phyloP scores from a whole-genome alignment of 2,113 vertebrate species.

The Paratilapia polleni region DNA sequence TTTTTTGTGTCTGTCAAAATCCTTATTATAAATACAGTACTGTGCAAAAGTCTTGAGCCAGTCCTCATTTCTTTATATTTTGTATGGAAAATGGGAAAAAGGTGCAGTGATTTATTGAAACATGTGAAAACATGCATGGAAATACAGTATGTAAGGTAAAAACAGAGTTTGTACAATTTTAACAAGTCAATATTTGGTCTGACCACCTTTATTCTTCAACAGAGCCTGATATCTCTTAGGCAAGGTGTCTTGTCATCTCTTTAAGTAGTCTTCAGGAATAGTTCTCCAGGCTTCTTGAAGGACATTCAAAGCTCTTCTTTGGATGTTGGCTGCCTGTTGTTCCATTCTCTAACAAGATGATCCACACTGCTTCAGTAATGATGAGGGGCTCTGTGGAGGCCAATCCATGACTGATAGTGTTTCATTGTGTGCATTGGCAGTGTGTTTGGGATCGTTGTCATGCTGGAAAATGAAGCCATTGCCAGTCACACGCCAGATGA shows the following conservation, averaged over 20 bases:
- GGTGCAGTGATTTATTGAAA: neutral
- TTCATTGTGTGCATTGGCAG: too few relatives aligned
- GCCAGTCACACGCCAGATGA: too few relatives aligned
- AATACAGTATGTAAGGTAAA: neutral
- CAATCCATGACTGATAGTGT: too few relatives aligned
- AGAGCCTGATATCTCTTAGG: neutral
- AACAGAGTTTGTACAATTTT: neutral
- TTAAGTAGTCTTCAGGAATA: neutral
- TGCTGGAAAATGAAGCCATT: neutral
- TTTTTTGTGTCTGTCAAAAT: fast-evolving
- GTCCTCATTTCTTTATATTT: neutral
- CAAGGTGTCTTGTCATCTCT: neutral
- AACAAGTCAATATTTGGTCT: neutral
- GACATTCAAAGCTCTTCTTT: too few relatives aligned
- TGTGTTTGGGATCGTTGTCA: neutral
- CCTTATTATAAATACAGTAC: neutral
- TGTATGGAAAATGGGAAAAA: too few relatives aligned
- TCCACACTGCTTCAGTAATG: too few relatives aligned
- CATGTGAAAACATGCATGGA: neutral
- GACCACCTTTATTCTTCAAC: fast-evolving
- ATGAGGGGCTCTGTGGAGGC: too few relatives aligned
- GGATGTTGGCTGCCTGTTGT: too few relatives aligned
- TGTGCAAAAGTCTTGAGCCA: neutral
- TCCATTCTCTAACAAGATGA: too few relatives aligned
- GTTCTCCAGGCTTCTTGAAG: too few relatives aligned